These are phyloP conservation scores for Psophia crepitans DNA, from an alignment of 2,113 vertebrate genomes.

Conservation along the genomic window DNA sequence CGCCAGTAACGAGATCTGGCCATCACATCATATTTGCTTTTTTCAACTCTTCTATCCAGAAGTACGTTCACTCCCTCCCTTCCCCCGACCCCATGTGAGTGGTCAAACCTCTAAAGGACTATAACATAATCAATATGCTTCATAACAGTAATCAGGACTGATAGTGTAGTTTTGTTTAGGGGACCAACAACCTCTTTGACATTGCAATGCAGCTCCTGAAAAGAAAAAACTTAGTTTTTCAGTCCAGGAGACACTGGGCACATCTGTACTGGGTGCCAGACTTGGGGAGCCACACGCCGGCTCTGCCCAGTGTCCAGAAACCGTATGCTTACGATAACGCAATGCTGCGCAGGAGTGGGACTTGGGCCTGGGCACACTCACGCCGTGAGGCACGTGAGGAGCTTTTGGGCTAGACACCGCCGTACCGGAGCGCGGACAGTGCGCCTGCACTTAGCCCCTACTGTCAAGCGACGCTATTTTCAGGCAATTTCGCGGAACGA, in stretches of 20 bases:
- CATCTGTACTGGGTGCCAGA: rapidly evolving
- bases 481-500: rapidly evolving
- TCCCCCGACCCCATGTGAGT: rapidly evolving
- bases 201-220: not conserved
- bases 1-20: not conserved
- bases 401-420: not conserved
- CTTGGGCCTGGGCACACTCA: not conserved
- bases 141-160: rapidly evolving
- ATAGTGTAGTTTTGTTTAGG: not conserved
- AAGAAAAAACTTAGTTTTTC: not conserved
- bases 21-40: not conserved
- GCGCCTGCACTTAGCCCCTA: not conserved
- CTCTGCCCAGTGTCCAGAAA: rapidly evolving
- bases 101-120: not conserved
- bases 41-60: not conserved
- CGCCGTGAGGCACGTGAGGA: rapidly evolving
- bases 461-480: rapidly evolving
- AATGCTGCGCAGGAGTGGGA: not conserved
- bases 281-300: rapidly evolving
- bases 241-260: not conserved
- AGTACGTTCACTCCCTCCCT: too few relatives aligned
- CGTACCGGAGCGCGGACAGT: rapidly evolving
- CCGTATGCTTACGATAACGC: rapidly evolving
- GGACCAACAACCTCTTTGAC: not conserved
- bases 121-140: not conserved